These are phyloP conservation scores for Ursus arctos DNA, from an alignment of 2,113 vertebrate species.

Conservation along the genomic window DNA sequence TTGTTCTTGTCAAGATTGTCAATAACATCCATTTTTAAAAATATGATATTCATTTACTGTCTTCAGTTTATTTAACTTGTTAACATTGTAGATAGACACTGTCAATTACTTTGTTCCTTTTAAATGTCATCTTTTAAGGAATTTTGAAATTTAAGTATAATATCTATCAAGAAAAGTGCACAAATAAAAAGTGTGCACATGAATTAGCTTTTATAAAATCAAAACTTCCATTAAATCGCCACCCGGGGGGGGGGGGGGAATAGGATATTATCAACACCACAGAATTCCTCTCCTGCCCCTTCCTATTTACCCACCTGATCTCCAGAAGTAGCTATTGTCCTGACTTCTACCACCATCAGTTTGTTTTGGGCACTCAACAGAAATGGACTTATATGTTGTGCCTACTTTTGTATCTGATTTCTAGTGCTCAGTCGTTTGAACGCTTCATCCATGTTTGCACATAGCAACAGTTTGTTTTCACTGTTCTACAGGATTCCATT, in stretches of 20 bases:
- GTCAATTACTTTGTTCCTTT: background rate
- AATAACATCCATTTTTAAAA: background rate
- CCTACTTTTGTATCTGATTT: background rate
- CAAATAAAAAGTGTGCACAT: background rate
- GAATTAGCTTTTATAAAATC: conserved; percentile 5
- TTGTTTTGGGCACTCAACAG: background rate
- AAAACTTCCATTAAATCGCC: background rate
- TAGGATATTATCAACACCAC: background rate
- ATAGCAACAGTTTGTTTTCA: background rate
- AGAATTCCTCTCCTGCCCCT: background rate
- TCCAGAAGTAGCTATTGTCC: background rate
- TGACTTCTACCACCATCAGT: background rate
- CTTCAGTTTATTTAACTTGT: conserved; percentile 14
- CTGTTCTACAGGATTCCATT: background rate
- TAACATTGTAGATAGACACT: conserved; percentile 19
- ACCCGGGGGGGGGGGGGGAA: background rate
- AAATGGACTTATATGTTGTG: background rate
- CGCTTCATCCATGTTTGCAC: background rate
- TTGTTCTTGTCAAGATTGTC: conserved; percentile 29
- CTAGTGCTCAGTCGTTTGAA: background rate
- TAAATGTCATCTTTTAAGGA: conserved; percentile 1
- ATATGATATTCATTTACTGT: background rate
- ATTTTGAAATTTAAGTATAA: background rate
- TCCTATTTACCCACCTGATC: background rate
- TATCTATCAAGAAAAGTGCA: background rate